These are phyloP conservation scores for Drosophila bifasciata DNA, from an alignment of 1,140 invertebrate species.

Conservation along the genomic window DNA sequence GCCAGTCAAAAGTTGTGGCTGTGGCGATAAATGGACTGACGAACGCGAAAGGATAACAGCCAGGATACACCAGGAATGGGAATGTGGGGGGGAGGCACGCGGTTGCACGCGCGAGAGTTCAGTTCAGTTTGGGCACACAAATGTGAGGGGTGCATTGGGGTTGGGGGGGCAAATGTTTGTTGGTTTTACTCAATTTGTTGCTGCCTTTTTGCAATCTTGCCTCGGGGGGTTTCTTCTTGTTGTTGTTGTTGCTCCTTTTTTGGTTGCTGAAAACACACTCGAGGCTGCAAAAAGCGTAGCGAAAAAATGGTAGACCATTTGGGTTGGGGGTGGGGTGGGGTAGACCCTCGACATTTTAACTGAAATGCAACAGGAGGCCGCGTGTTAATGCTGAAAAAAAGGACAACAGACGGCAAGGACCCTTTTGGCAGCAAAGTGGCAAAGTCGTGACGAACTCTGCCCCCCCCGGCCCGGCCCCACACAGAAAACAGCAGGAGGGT, in stretches of 20 bases:
- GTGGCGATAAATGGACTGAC: slow-evolving; percentile 52
- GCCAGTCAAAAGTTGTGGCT: slow-evolving; percentile 45
- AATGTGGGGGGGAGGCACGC: background rate
- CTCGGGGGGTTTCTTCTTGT: background rate
- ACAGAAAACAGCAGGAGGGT: background rate
- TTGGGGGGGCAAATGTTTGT: slow-evolving; percentile 26
- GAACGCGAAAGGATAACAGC: slow-evolving; percentile 57
- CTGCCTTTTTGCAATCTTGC: slow-evolving; percentile 41
- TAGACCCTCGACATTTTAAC: slow-evolving; percentile 49
- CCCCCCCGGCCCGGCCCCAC: too few relatives aligned
- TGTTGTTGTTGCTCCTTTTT: slow-evolving; percentile 21
- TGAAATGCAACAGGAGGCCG: slow-evolving; percentile 67
- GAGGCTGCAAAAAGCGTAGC: slow-evolving; percentile 37
- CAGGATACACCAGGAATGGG: slow-evolving; percentile 11
- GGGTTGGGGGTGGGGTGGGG: background rate
- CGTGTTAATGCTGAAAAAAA: slow-evolving; percentile 68
- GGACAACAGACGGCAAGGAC: slow-evolving; percentile 44
- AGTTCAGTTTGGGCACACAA: slow-evolving; percentile 38
- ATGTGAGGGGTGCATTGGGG: slow-evolving; percentile 21
- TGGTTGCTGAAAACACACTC: slow-evolving; percentile 41
- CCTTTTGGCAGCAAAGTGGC: slow-evolving; percentile 52
- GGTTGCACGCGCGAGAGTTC: slow-evolving; percentile 4
- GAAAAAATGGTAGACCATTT: slow-evolving; percentile 28
- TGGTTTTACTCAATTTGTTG: slow-evolving; percentile 46
- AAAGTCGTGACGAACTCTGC: slow-evolving; percentile 61